Percentiles rank a stretch among this genome's conserved stretches.
Conservation (phyloP, 2,888 invertebrate genomes). For the Mimachlamys varia region DNA sequence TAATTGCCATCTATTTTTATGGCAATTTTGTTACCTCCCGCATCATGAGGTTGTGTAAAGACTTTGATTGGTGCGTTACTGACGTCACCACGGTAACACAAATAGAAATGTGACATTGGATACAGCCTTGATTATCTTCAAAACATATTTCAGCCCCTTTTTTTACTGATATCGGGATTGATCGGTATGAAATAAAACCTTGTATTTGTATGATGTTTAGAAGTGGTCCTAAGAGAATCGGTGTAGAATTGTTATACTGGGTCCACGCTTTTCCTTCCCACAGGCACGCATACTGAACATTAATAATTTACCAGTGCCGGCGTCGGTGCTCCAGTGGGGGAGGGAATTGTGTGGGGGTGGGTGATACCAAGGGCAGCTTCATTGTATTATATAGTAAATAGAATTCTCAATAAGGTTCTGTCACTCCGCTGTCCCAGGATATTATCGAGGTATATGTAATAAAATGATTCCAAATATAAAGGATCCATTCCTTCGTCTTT, state of each 20-base stretch:
- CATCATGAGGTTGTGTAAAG: not conserved
- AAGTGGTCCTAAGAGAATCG: not conserved
- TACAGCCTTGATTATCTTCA: not conserved
- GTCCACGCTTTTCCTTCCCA: not conserved
- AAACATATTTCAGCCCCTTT: not conserved
- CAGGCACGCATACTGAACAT: not conserved
- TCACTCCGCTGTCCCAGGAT: no score
- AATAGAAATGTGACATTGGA: not conserved
- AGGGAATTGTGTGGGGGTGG: not conserved
- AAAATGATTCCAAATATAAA: no score
- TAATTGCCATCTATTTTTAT: constrained; percentile 36
- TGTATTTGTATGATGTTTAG: not conserved
- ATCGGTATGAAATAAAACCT: not conserved
- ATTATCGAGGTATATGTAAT: no score
- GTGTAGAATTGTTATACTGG: not conserved
- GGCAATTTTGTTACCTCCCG: constrained; percentile 31
- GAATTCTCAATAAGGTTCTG: not conserved
- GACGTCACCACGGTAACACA: constrained; percentile 11
- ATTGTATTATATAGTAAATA: not conserved
- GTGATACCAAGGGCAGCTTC: not conserved
- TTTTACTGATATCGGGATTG: not conserved
- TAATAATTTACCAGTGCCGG: not conserved
- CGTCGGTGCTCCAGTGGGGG: not conserved
- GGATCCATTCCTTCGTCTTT: no score
- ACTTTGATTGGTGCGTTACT: constrained; percentile 15